Base-by-base conservation (phyloP, 1,140 invertebrate genomes). In the Vanessa tameamea region DNA sequence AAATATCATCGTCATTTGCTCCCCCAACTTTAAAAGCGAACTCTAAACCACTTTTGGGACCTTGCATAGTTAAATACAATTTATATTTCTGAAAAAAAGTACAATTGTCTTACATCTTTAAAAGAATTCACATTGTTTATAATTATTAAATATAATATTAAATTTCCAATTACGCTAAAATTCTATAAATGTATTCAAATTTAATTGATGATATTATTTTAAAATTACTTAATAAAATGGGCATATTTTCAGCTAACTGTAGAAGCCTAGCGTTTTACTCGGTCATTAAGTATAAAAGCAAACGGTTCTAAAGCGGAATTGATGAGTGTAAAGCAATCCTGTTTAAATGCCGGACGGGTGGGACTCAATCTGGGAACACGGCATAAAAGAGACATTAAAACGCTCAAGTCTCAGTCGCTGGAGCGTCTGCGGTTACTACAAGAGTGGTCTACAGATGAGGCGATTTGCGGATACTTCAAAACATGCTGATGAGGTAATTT, bases 201-300 rank as follows among this genome's bases (percentile, higher is more conserved):
- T 0, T 43, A 43, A 43, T 43, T 43, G 31, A 37, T 37, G 3
- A 51, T 9, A 26, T 57, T 2, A 23, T 13, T 59, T 59, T 13
- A 12, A 15, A 57, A 59, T 9, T 15, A n/a, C 31, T 59, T 31
- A 61, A 37, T 61, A 61, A 61, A 61, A 61, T 8, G 12, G 26
- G 0, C 20, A 26, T 57, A 23, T 57, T 57, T 57, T 57, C 55
- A 57, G 14, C 13, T 31, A 37, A 61, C 57, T 61, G 23, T 23
- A 26, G 53, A 50, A 57, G 57, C 20, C 64, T 73, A 57, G 63
- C 51, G 53, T 73, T 86, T 87, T 88, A 86, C 79, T 75, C 79
- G 86, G 83, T 85, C 87, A 87, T 90, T 88, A 90, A 70, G 79
- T 80, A 87, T 89, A 88, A 86, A 87, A 86, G 85, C 79, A 82